Evolutionary conservation across 2,797 vertebrate species (phyloP).

Genomic region (Oreonectes daqikongensis): DNA sequence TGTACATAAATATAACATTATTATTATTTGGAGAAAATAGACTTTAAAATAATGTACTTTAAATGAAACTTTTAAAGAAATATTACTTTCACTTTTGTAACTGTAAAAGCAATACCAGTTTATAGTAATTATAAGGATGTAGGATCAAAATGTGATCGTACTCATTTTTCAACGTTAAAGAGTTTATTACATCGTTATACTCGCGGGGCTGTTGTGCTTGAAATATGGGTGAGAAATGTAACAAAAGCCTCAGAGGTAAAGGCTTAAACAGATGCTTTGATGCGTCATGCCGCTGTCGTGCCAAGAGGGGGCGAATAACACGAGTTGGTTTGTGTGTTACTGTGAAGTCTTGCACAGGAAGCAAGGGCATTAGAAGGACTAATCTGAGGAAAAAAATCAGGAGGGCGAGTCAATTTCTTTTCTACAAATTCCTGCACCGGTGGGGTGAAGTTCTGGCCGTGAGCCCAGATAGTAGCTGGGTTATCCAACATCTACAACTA

Average conservation of each 20-base stretch:
- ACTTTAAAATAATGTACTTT: too few relatives aligned
- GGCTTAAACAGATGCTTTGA: not conserved
- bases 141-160: too few relatives aligned
- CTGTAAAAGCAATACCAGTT: too few relatives aligned
- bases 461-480: not conserved
- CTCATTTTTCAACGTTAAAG: too few relatives aligned
- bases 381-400: slow-evolving; percentile 18
- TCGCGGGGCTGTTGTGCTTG: not conserved
- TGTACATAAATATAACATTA: too few relatives aligned
- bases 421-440: slow-evolving; percentile 15
- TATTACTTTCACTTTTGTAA: too few relatives aligned
- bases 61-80: too few relatives aligned
- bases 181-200: not conserved
- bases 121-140: too few relatives aligned
- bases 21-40: too few relatives aligned
- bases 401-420: slow-evolving; percentile 20
- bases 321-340: not conserved
- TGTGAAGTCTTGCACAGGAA: slow-evolving; percentile 35
- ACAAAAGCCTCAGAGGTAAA: not conserved
- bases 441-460: not conserved
- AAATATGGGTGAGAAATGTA: not conserved
- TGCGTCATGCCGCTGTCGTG: not conserved
- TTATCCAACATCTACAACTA: not conserved
- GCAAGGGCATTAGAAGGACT: slow-evolving; percentile 18
- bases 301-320: not conserved